Evolutionary conservation across 92 coral and sea anemone species (phyloP).

Genomic region (Actinernus sp.): DNA sequence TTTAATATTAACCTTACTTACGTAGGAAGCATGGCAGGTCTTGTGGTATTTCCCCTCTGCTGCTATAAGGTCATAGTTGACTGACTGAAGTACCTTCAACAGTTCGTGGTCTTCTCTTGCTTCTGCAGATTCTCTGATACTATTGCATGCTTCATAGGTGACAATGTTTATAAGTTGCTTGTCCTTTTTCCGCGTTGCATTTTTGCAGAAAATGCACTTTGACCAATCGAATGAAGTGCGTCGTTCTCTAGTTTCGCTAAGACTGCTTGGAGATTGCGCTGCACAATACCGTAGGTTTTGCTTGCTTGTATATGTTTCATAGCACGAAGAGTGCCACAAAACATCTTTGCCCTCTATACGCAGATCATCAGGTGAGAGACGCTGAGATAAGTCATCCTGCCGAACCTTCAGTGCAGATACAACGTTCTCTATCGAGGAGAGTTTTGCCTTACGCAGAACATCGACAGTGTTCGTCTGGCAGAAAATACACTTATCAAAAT

Average conservation of each 20-base stretch:
- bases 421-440: conserved; percentile 36
- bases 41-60: too few relatives aligned
- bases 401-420: conserved; percentile 37
- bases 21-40: conserved; percentile 5
- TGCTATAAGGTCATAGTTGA: conserved; percentile 15
- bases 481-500: conserved; percentile 48
- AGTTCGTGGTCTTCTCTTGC: conserved; percentile 17
- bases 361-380: conserved; percentile 32
- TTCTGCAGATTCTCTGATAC: conserved; percentile 28
- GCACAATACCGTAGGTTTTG: conserved; percentile 32
- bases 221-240: too few relatives aligned
- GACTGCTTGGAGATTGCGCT: conserved; percentile 6
- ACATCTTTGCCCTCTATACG: conserved; percentile 10
- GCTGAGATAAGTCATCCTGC: conserved; percentile 29
- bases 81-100: conserved; percentile 4
- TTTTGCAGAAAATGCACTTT: too few relatives aligned
- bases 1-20: conserved; percentile 22
- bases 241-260: conserved; percentile 9
- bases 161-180: conserved; percentile 21
- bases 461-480: conserved; percentile 38
- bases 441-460: conserved; percentile 33
- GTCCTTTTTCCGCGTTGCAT: conserved; percentile 20
- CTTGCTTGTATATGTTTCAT: conserved; percentile 48
- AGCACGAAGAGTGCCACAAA: conserved; percentile 49
- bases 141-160: conserved; percentile 26